A percentile compares a stretch with the other conserved stretches of the same genome.
These are phyloP conservation scores for Dioctria linearis DNA, from an alignment of 2,888 invertebrate species.

Conservation along the genomic window DNA sequence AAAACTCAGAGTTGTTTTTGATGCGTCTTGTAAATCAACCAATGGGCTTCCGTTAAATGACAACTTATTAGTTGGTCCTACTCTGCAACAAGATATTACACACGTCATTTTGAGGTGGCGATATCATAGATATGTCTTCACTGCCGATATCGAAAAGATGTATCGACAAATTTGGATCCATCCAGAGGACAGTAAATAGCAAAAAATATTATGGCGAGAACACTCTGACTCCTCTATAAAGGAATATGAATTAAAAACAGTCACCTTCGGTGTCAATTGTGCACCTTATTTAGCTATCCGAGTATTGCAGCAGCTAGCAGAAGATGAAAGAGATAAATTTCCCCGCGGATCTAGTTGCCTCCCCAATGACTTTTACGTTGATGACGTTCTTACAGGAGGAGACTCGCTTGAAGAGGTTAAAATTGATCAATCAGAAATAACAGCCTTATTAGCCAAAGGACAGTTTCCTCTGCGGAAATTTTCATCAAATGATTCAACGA, in stretches of 20 bases:
- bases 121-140: conserved; percentile 7
- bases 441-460: background rate
- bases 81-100: background rate
- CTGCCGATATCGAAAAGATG: conserved; percentile 50
- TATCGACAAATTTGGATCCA: conserved; percentile 27
- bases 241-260: too few species aligned
- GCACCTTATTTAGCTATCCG: too few species aligned
- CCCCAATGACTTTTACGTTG: too few species aligned
- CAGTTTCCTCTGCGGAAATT: conserved; percentile 41
- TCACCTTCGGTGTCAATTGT: too few species aligned
- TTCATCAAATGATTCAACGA: conserved; percentile 4
- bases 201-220: conserved; percentile 40
- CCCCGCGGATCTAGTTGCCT: too few species aligned
- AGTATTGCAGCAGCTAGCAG: too few species aligned
- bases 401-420: too few species aligned
- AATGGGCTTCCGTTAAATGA: conserved; percentile 31
- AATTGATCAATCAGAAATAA: too few species aligned
- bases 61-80: background rate
- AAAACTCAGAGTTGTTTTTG: conserved; percentile 46
- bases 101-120: conserved; percentile 7
- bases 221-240: background rate
- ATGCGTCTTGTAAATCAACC: conserved; percentile 23
- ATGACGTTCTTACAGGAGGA: too few species aligned
- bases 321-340: too few species aligned
- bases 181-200: conserved; percentile 14